Evolutionary conservation across 2,888 invertebrate genomes (phyloP).

Genomic region (Melikaiella ostensackeni): DNA sequence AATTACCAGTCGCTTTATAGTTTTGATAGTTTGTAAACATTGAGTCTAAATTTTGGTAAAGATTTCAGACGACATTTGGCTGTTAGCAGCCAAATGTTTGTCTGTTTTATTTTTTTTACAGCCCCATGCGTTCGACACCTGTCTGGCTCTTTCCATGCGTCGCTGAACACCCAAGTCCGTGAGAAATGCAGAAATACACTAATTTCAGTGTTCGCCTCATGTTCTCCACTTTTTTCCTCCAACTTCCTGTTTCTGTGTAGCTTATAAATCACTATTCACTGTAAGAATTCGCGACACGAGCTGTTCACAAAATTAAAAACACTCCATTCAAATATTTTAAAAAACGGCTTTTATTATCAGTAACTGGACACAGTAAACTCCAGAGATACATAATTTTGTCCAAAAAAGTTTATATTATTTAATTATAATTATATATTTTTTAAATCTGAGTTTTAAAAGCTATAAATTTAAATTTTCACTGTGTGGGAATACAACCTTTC

Average conservation of each 20-base stretch:
- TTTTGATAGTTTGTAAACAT: background rate
- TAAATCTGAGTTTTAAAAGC: background rate
- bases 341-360: background rate
- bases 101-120: background rate
- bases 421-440: background rate
- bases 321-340: background rate
- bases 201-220: constrained; percentile 27
- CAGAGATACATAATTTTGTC: too few species aligned
- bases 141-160: constrained; percentile 35
- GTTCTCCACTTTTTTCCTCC: constrained; percentile 21
- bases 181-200: constrained; percentile 39
- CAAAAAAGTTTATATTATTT: background rate
- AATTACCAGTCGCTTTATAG: background rate
- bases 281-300: constrained; percentile 17
- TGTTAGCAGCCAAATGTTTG: constrained; percentile 2
- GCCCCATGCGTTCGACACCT: constrained; percentile 27
- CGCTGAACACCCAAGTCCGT: constrained; percentile 25
- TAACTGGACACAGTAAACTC: background rate
- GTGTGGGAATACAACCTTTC: background rate
- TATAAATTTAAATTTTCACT: background rate
- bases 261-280: constrained; percentile 27
- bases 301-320: background rate
- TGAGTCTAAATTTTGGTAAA: background rate
- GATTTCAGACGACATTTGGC: constrained; percentile 17
- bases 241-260: constrained; percentile 25